phyloP scores from a whole-genome alignment of 1,140 invertebrate genomes.

The Pissodes strobi region DNA sequence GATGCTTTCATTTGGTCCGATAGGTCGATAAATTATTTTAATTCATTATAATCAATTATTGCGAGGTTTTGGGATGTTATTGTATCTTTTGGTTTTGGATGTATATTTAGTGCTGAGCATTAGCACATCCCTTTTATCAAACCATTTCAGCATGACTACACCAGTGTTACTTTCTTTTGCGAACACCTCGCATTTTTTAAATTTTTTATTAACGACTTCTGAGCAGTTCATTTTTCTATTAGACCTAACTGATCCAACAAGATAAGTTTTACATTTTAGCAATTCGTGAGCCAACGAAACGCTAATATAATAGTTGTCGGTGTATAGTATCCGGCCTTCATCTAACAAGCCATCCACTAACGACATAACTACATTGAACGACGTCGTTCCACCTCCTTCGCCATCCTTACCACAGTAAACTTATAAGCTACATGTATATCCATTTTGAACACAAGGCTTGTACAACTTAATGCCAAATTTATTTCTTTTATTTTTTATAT shows the following conservation, averaged over 20 bases:
- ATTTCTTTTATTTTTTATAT: constrained; percentile 1
- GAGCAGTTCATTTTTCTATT: constrained; percentile 50
- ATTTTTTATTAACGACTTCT: not conserved
- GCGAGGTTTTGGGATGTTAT: constrained; percentile 42
- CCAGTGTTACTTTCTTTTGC: constrained; percentile 52
- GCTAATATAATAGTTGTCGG: constrained; percentile 53
- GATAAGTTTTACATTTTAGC: constrained; percentile 55
- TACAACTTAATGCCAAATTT: constrained; percentile 47
- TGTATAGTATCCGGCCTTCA: constrained; percentile 25
- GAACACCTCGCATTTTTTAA: constrained; percentile 10
- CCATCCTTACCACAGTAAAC: constrained; percentile 47
- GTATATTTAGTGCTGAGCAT: constrained; percentile 20
- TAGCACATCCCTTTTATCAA: constrained; percentile 49
- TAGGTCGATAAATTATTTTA: constrained; percentile 43
- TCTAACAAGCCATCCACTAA: constrained; percentile 12
- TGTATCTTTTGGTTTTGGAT: constrained; percentile 47
- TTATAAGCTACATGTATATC: constrained; percentile 47
- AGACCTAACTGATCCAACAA: constrained; percentile 54
- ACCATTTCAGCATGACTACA: constrained; percentile 56
- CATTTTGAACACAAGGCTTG: constrained; percentile 45
- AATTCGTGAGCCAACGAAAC: constrained; percentile 53
- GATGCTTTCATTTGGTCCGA: constrained; percentile 45
- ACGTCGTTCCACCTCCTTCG: not conserved
- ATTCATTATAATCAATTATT: constrained; percentile 55
- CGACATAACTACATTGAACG: constrained; percentile 2